These are phyloP conservation scores for Magallana nippona DNA, from an alignment of 2,888 invertebrate species.

Conservation along the genomic window DNA sequence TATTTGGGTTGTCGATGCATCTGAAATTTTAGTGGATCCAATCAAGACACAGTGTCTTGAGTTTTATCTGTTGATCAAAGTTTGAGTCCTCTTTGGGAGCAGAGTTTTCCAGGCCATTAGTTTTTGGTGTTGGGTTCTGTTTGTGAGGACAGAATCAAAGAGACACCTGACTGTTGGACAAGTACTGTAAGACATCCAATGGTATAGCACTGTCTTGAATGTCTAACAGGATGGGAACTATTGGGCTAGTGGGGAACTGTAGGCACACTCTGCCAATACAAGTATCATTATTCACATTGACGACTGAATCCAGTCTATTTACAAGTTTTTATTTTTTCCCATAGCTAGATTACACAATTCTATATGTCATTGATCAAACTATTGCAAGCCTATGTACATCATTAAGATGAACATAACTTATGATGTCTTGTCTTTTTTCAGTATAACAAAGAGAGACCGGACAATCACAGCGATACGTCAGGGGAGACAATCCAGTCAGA, in stretches of 20 bases:
- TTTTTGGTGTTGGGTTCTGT: conserved; percentile 14
- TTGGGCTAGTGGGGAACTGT: too few species aligned
- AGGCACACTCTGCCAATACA: too few species aligned
- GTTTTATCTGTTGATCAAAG: not conserved
- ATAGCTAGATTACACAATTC: too few species aligned
- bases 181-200: conserved; percentile 29
- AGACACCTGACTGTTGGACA: not conserved
- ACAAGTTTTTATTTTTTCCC: too few species aligned
- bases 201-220: conserved; percentile 16
- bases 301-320: too few species aligned
- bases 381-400: too few species aligned
- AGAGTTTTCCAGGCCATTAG: conserved; percentile 28
- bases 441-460: conserved; percentile 47
- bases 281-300: too few species aligned
- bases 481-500: conserved; percentile 58
- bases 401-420: too few species aligned
- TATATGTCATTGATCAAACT: too few species aligned
- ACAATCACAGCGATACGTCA: conserved; percentile 63
- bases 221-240: not conserved
- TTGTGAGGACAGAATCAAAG: not conserved
- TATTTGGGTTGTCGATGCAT: conserved; percentile 19
- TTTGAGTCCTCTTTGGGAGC: not conserved
- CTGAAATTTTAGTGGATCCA: conserved; percentile 23
- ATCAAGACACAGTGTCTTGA: conserved; percentile 1
- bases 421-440: not conserved